Evolutionary conservation across 2,888 invertebrate genomes (phyloP), one percentile per base, ranked within the genome.

Genomic region (Melieria crassipennis): DNA sequence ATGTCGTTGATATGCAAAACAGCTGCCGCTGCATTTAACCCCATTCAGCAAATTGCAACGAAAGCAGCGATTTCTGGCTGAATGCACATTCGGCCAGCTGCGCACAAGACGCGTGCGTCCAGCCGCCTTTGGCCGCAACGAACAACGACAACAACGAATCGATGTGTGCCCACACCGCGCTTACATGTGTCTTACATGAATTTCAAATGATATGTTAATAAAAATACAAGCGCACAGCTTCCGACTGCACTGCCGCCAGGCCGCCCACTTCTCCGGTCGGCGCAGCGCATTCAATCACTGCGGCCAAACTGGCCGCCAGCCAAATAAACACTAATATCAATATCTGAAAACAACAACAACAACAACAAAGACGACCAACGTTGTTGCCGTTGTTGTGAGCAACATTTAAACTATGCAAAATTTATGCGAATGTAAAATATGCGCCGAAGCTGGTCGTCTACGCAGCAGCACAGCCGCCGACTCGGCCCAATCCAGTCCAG

Each of bases 201-300:
- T 82, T 83, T 82, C 78, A 82, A 82, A 82, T 82, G 82, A 82
- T 82, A 83, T 82, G 83, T 81, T 82, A 82, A 83, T 83, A 79
- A 80, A 75, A 30, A 30, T 30, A 30, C 30, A 30, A 30, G 30
- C 30, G 30, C 30, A 30, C 30, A 30, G 30, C 30, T 30, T 30
- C 30, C 30, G 30, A 30, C 30, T 30, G 30, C 30, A 30, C 30
- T 30, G 30, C 30, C 30, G 30, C 30, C 30, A 30, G 30, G 30
- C 30, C 30, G 30, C 30, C 30, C 30, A 30, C 30, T 30, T 30
- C 30, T 30, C 30, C 30, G 30, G 30, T 30, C 30, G 30, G 30
- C 30, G 30, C 30, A 30, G 3, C 30, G 30, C 30, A 30, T 30
- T 30, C 30, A 30, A 30, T 30, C 30, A 30, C 30, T 30, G 30